These are phyloP conservation scores for Hippopotamus amphibius DNA, from an alignment of 2,113 vertebrate species.

Conservation along the genomic window DNA sequence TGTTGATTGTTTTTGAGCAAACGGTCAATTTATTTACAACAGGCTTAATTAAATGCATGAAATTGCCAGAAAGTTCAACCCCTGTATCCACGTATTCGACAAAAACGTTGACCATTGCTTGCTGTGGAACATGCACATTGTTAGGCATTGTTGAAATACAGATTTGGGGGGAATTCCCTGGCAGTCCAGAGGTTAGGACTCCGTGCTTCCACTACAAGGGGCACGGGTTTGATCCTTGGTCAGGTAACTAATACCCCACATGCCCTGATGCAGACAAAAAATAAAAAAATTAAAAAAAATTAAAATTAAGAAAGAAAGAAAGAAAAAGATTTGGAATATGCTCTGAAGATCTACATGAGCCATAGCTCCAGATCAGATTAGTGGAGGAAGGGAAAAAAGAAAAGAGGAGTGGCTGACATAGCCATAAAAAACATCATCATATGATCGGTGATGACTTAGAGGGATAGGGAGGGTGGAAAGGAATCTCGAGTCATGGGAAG, in stretches of 20 bases:
- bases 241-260: too few relatives aligned
- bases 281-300: too few relatives aligned
- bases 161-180: too few relatives aligned
- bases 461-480: too few relatives aligned
- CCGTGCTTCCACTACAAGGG: too few relatives aligned
- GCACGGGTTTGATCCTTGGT: too few relatives aligned
- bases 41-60: constrained; percentile 54
- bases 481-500: too few relatives aligned
- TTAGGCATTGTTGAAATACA: neutral
- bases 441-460: too few relatives aligned
- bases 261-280: too few relatives aligned
- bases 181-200: too few relatives aligned
- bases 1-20: constrained; percentile 55
- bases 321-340: neutral
- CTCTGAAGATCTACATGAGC: neutral
- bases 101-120: constrained; percentile 34
- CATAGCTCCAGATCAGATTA: neutral
- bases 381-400: neutral
- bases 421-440: neutral
- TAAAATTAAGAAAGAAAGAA: too few relatives aligned
- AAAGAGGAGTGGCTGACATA: neutral
- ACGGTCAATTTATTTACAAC: constrained; percentile 58
- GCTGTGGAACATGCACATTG: neutral
- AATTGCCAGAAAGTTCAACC: constrained; percentile 50
- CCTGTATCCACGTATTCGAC: constrained; percentile 39